phyloP scores from a whole-genome alignment of 2,797 vertebrate genomes.

The Tarsius wallacei region DNA sequence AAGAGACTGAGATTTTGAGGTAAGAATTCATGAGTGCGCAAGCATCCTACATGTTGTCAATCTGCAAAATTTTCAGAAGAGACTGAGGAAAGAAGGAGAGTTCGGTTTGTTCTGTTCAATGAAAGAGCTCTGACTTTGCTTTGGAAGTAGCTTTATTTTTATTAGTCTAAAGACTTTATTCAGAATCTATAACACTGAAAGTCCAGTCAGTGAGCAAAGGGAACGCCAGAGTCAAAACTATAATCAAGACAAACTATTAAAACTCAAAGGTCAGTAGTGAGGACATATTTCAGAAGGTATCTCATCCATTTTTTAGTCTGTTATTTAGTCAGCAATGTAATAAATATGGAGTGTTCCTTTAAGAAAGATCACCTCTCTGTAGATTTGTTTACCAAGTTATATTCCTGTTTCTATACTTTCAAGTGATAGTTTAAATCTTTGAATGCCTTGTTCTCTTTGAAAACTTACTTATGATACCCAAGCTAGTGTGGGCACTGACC shows the following conservation, averaged over 20 bases:
- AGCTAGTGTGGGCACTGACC: not conserved
- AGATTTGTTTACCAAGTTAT: not conserved
- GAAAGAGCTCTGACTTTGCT: not conserved
- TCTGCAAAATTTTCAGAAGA: not conserved
- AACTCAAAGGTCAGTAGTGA: not conserved
- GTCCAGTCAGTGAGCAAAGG: not conserved
- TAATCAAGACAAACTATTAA: not conserved
- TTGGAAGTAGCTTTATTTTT: not conserved
- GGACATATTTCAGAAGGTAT: not conserved
- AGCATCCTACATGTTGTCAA: not conserved
- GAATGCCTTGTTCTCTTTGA: not conserved
- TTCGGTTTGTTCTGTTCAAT: not conserved
- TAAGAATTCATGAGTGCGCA: not conserved
- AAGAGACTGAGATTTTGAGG: not conserved
- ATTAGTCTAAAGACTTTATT: not conserved
- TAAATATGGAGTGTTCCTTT: not conserved
- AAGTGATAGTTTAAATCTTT: conserved; percentile 32
- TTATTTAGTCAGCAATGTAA: not conserved
- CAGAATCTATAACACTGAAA: not conserved
- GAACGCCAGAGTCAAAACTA: not conserved
- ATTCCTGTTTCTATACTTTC: not conserved
- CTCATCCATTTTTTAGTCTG: not conserved
- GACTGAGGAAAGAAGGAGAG: not conserved
- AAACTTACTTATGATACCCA: not conserved
- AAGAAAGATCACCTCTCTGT: not conserved